Conservation (phyloP, 2,888 invertebrate species). For the Ormyrus labotus region DNA sequence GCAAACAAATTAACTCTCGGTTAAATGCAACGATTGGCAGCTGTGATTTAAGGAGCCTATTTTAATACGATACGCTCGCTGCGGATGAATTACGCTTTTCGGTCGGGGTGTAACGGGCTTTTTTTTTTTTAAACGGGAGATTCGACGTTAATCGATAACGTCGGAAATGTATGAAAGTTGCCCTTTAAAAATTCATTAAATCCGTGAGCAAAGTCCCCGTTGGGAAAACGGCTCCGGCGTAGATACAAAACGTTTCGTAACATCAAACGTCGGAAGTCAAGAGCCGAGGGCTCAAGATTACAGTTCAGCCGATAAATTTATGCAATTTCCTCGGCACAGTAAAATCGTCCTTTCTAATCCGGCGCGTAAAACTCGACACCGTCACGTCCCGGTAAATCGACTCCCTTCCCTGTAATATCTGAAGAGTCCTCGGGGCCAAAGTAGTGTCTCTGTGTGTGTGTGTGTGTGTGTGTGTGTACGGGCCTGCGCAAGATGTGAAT, state of each 20-base stretch:
- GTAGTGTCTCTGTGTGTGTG: not conserved
- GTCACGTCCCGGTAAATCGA: not conserved
- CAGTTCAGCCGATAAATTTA: constrained; percentile 10
- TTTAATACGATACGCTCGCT: too few relatives aligned
- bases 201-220: too few relatives aligned
- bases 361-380: not conserved
- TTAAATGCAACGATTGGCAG: not conserved
- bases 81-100: too few relatives aligned
- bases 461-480: too few relatives aligned
- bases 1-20: not conserved
- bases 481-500: too few relatives aligned
- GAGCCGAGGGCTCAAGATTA: constrained; percentile 22
- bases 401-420: not conserved
- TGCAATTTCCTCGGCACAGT: constrained; percentile 3
- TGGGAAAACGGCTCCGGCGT: too few relatives aligned
- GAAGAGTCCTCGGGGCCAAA: too few relatives aligned
- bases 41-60: not conserved
- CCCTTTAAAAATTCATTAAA: too few relatives aligned
- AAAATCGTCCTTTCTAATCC: constrained; percentile 27
- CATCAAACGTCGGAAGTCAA: not conserved
- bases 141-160: too few relatives aligned
- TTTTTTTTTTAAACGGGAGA: too few relatives aligned
- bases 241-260: not conserved
- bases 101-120: too few relatives aligned
- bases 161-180: too few relatives aligned